Percentiles rank a stretch among this genome's conserved stretches.
These are phyloP conservation scores for Neoaliturus tenellus DNA, from an alignment of 2,888 invertebrate genomes.

Conservation along the genomic window DNA sequence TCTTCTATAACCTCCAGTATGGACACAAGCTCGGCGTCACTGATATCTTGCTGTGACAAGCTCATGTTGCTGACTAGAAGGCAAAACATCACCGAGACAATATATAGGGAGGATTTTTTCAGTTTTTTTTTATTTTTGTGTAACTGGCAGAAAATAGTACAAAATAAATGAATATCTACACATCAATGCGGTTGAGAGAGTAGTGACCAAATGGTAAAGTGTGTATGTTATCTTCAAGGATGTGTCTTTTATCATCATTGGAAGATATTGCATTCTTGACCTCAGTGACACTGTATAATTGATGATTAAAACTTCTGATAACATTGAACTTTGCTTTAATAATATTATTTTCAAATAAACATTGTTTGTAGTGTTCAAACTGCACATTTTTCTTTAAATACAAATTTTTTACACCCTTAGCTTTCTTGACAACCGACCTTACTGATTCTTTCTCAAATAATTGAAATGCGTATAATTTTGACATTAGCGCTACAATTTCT, in stretches of 20 bases:
- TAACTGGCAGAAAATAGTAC: too few species aligned
- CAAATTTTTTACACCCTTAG: conserved; percentile 35
- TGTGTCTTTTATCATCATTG: conserved; percentile 30
- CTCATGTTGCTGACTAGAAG: too few species aligned
- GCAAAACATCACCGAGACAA: too few species aligned
- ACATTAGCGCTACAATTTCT: conserved; percentile 29
- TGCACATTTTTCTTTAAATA: conserved; percentile 9
- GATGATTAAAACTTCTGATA: conserved; percentile 47
- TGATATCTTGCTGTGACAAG: too few species aligned
- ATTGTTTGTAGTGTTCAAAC: conserved; percentile 34
- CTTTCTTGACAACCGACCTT: conserved; percentile 25
- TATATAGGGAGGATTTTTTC: too few species aligned
- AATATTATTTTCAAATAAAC: background rate
- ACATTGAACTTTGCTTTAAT: background rate
- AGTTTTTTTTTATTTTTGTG: background rate
- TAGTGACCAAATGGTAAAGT: conserved; percentile 43
- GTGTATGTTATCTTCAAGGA: background rate
- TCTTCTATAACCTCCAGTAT: too few species aligned
- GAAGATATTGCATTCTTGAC: conserved; percentile 18
- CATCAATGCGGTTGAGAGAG: conserved; percentile 7
- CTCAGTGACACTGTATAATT: conserved; percentile 21
- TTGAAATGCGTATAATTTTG: conserved; percentile 39
- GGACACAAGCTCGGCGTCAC: too few species aligned
- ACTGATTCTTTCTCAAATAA: background rate
- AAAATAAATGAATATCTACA: background rate